Conservation (phyloP, 2,888 invertebrate species). For the Blastobasis adustella region DNA sequence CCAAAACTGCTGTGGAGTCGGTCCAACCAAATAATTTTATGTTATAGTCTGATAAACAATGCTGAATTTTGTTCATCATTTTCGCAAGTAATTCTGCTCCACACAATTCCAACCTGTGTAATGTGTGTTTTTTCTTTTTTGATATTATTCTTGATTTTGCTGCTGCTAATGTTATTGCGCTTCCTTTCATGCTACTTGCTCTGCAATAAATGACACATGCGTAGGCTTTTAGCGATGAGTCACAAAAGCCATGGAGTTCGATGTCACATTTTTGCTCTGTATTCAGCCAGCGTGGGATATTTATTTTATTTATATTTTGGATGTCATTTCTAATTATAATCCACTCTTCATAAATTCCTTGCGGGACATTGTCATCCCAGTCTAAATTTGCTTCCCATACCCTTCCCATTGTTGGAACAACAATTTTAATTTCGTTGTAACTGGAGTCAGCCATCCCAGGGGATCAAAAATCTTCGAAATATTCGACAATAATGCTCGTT, state of each 20-base stretch:
- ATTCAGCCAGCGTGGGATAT: slow-evolving; percentile 3
- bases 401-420: slow-evolving; percentile 1
- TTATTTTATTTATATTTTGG: background rate
- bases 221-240: slow-evolving; percentile 6
- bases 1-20: no score
- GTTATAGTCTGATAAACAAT: no score
- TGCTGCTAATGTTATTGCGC: slow-evolving; percentile 2
- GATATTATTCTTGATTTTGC: slow-evolving; percentile 7
- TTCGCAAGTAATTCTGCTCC: background rate
- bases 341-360: slow-evolving; percentile 6
- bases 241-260: slow-evolving; percentile 11
- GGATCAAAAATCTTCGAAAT: slow-evolving; percentile 11
- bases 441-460: no score
- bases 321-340: slow-evolving; percentile 2
- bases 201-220: slow-evolving; percentile 10
- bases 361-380: slow-evolving; percentile 10
- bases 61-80: no score
- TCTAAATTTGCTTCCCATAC: background rate
- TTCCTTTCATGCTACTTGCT: background rate
- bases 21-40: no score
- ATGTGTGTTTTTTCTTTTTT: background rate
- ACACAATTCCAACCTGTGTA: background rate
- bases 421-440: slow-evolving; percentile 10
- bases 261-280: background rate
- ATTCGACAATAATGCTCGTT: background rate